Percentiles rank a stretch among this genome's conserved stretches.
These are phyloP conservation scores for Microctonus brassicae DNA, from an alignment of 2,888 invertebrate species.

Conservation along the genomic window DNA sequence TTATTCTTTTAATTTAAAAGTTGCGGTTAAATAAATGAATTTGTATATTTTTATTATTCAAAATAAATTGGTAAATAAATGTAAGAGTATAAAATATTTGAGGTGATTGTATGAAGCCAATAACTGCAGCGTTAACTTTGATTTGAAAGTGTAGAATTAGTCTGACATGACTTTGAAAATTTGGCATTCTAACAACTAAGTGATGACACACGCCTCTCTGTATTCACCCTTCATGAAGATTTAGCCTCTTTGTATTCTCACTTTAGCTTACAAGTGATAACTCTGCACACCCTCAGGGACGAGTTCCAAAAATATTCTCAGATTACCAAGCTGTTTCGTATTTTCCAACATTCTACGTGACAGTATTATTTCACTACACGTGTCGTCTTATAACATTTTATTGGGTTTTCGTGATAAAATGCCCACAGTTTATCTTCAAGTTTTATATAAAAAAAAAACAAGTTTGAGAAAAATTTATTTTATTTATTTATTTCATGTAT, in stretches of 20 bases:
- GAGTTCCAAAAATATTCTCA: conserved; percentile 18
- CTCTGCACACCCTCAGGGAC: conserved; percentile 12
- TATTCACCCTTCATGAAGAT: conserved; percentile 16
- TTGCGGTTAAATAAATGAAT: too few species aligned
- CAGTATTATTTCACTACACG: conserved; percentile 15
- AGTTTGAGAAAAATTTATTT: not conserved
- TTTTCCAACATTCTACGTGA: conserved; percentile 13
- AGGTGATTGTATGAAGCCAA: not conserved
- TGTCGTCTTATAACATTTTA: conserved; percentile 6
- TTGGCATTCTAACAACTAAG: conserved; percentile 5
- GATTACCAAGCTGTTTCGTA: conserved; percentile 16
- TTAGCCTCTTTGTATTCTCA: conserved; percentile 24
- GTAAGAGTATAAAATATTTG: not conserved
- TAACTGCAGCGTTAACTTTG: not conserved
- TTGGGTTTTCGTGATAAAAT: conserved; percentile 6
- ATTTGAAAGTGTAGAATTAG: not conserved
- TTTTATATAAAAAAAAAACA: not conserved
- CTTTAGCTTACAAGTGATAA: conserved; percentile 8
- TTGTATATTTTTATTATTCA: too few species aligned
- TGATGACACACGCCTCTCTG: conserved; percentile 29
- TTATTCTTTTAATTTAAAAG: too few species aligned
- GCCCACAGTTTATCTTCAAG: not conserved
- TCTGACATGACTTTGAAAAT: conserved; percentile 10
- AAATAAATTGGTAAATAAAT: not conserved
- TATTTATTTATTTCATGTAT: not conserved